Evolutionary conservation across 2,888 invertebrate genomes (phyloP), one percentile per base, ranked within the genome.

Genomic region (Cinara cedri): DNA sequence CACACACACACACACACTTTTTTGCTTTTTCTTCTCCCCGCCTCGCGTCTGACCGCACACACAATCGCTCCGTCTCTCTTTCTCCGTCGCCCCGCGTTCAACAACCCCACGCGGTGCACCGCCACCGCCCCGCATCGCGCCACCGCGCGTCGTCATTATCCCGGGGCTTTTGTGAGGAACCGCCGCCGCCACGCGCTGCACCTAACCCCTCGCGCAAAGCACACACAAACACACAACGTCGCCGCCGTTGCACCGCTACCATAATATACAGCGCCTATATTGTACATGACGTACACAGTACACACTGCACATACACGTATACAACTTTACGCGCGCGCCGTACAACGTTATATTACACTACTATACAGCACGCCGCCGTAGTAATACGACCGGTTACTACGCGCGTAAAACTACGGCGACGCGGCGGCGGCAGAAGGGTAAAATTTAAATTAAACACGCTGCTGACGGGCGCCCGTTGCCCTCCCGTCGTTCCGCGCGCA

Each of bases 121-220:
- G 3, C 3, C 54, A 54, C 54, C 19, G 19, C 54, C 19, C 11
- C 60, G 11, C 60, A n/a, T n/a, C 62, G 16, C 63, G 19, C 8
- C 74, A 6, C 21, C 54, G 3, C 63, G 34, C 34, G 11, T 42
- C 78, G 3, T 51, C 78, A 60, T 68, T 70, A 78, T 78, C 68
- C 68, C 78, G 60, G 78, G 78, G 78, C 68, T 78, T 78, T 78
- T 78, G 78, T 78, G 60, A 57, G 60, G 60, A 55, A 44, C 44
- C 46, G n/a, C 60, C 51, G n/a, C 54, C 42, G 11, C 54, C 13
- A n/a, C 24, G n/a, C 63, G 13, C 26, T 16, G 3, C 34, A 44
- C 54, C 13, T 44, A 11, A 14, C 63, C 42, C 16, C 68, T 16
- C 42, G 24, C 49, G 9, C 24, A 19, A 10, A 55, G 19, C 13